These are phyloP conservation scores for Drosophila mimica DNA, from an alignment of 2,888 invertebrate genomes.

Conservation along the genomic window DNA sequence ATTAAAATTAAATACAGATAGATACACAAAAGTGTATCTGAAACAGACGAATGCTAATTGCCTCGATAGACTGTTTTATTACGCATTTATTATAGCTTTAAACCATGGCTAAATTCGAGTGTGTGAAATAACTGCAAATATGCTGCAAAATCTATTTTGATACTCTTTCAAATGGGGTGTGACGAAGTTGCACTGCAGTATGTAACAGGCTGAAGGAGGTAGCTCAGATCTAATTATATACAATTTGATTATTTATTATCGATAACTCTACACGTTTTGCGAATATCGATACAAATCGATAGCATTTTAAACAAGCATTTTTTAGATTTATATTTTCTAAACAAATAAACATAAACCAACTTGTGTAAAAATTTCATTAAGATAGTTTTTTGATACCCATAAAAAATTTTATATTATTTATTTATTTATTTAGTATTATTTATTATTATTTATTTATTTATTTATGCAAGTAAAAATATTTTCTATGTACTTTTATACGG, in stretches of 20 bases:
- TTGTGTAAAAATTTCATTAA: no score
- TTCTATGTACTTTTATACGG: no score
- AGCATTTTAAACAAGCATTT: neutral
- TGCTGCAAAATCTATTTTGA: neutral
- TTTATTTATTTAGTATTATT: no score
- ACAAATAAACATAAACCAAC: neutral
- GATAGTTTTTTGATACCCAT: no score
- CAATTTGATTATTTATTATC: neutral
- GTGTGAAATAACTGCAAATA: neutral
- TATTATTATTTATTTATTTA: no score
- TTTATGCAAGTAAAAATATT: no score
- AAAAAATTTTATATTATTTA: no score
- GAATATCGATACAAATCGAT: neutral
- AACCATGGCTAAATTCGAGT: neutral
- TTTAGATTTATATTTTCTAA: neutral
- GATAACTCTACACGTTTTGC: neutral
- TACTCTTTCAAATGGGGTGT: neutral
- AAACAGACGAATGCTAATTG: slow-evolving; percentile 68
- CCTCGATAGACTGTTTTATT: slow-evolving; percentile 16
- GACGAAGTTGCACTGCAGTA: neutral
- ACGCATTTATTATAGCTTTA: slow-evolving; percentile 20
- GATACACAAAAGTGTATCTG: slow-evolving; percentile 26
- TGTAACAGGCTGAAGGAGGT: neutral
- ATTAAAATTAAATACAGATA: slow-evolving; percentile 66
- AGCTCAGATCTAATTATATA: neutral